phyloP scores from a whole-genome alignment of 2,113 vertebrate species.

The Tonatia bakeri region DNA sequence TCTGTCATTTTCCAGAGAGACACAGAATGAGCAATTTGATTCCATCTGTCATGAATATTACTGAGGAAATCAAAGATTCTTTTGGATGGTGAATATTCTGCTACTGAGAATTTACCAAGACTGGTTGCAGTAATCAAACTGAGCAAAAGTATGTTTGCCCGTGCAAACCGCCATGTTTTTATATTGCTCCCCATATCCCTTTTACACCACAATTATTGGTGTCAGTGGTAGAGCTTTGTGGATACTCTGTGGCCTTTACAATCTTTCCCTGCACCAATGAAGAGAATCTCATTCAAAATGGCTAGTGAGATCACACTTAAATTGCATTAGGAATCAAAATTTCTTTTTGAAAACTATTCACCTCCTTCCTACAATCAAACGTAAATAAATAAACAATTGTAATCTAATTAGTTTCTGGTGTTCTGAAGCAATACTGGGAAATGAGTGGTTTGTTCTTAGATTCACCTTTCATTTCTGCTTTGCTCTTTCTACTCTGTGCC shows the following conservation, averaged over 20 bases:
- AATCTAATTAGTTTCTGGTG: not conserved
- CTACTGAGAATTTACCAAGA: not conserved
- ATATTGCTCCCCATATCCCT: not conserved
- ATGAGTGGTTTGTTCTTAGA: not conserved
- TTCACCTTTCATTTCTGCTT: not conserved
- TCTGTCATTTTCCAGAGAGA: not conserved
- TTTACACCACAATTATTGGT: not conserved
- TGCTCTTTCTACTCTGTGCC: not conserved
- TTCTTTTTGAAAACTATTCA: not conserved
- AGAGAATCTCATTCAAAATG: not conserved
- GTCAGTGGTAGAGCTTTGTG: not conserved
- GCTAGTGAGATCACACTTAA: not conserved
- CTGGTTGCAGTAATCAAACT: not conserved
- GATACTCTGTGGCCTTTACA: not conserved
- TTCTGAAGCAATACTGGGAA: not conserved
- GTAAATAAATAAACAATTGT: not conserved
- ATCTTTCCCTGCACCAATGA: not conserved
- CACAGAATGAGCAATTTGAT: not conserved
- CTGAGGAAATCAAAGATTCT: not conserved
- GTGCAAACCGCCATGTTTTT: not conserved
- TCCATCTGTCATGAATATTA: conserved; percentile 16
- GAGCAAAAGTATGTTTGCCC: conserved; percentile 34
- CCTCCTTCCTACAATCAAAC: not conserved
- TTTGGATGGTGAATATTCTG: not conserved
- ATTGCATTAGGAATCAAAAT: not conserved